Conservation (phyloP, 1,140 invertebrate genomes). For the Lepidurus packardi region DNA sequence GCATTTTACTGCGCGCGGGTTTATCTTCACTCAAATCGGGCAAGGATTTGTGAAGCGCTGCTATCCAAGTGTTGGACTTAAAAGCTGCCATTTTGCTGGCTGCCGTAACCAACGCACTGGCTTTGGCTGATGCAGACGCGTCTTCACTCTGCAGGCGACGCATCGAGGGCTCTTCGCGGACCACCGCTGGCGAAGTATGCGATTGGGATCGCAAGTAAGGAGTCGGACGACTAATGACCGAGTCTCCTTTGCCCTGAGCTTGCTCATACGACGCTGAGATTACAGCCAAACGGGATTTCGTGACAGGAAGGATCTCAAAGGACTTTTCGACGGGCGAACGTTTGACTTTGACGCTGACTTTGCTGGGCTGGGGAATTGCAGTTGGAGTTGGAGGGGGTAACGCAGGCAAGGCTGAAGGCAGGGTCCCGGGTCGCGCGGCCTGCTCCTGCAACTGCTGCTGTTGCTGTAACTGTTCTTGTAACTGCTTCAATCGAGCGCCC, state of each 20-base stretch:
- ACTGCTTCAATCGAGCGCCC: neutral
- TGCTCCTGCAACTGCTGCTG: neutral
- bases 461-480: neutral
- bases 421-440: neutral
- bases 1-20: constrained; percentile 19
- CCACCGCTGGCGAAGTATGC: neutral
- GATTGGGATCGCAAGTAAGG: neutral
- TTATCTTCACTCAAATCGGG: constrained; percentile 58
- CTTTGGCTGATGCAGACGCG: constrained; percentile 32
- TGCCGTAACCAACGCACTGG: constrained; percentile 5
- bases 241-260: neutral
- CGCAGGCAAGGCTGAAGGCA: neutral
- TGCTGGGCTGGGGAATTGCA: neutral
- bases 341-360: neutral
- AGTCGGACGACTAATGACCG: neutral
- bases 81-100: constrained; percentile 25
- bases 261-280: neutral
- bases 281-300: neutral
- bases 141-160: constrained; percentile 35
- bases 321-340: neutral
- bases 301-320: neutral
- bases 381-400: neutral
- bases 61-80: constrained; percentile 4
- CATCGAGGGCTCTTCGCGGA: constrained; percentile 32
- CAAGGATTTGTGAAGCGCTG: constrained; percentile 68